Conservation (phyloP, 2,113 vertebrate species). For the Lathamus discolor region DNA sequence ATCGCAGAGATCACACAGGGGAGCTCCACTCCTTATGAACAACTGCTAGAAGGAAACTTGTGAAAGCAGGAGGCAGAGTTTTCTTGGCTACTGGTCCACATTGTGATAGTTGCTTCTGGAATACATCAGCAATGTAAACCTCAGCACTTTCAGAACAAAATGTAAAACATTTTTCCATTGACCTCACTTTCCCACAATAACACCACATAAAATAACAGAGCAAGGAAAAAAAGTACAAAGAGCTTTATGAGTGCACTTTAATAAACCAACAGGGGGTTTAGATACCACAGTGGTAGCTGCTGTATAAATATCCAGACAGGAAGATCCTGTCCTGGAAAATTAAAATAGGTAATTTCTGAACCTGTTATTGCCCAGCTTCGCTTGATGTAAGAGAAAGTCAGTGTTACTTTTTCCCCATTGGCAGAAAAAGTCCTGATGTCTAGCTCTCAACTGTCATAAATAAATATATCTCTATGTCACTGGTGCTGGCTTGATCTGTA, state of each 20-base stretch:
- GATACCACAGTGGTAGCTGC: slow-evolving; percentile 40
- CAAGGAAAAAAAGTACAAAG: neutral
- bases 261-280: slow-evolving; percentile 52
- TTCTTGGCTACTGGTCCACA: neutral
- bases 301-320: slow-evolving; percentile 47
- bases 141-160: slow-evolving; percentile 54
- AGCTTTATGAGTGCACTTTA: slow-evolving; percentile 49
- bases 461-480: neutral
- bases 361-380: slow-evolving; percentile 21
- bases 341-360: slow-evolving; percentile 47
- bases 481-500: neutral
- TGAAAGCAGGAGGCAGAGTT: neutral
- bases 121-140: slow-evolving; percentile 46
- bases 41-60: neutral
- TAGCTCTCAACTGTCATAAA: neutral
- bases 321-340: slow-evolving; percentile 57
- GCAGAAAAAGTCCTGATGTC: neutral
- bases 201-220: slow-evolving; percentile 58
- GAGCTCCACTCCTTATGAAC: neutral
- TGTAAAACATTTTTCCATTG: slow-evolving; percentile 56
- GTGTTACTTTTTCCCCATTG: neutral
- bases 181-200: slow-evolving; percentile 52
- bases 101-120: slow-evolving; percentile 34
- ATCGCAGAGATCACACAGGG: neutral
- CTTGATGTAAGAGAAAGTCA: neutral